Percentiles rank a stretch among this genome's conserved stretches.
Evolutionary conservation across 2,888 invertebrate species (phyloP).

Genomic region (Trachelus tabidus): DNA sequence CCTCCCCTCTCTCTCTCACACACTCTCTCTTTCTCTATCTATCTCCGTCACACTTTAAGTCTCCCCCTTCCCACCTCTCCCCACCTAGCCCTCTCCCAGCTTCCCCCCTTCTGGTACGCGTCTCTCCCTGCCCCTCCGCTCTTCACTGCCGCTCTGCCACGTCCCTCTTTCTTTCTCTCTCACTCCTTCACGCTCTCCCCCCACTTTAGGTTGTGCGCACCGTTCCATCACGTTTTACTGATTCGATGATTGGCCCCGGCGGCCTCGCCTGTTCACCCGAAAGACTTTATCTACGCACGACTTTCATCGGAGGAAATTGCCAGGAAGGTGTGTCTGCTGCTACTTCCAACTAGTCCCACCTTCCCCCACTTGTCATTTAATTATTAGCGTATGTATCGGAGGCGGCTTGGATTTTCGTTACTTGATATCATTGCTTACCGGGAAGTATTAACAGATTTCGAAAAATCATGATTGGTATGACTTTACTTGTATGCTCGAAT

Average conservation of each 20-base stretch:
- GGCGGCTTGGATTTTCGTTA: not conserved
- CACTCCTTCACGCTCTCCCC: not conserved
- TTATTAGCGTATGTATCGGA: not conserved
- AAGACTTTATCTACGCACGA: constrained; percentile 6
- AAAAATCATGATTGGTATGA: not conserved
- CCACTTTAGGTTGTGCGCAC: constrained; percentile 6
- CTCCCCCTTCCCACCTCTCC: constrained; percentile 21
- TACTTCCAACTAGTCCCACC: not conserved
- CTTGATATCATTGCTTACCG: not conserved
- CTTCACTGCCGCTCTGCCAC: constrained; percentile 4
- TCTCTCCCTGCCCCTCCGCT: not conserved
- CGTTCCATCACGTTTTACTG: constrained; percentile 44
- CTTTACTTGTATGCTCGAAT: not conserved
- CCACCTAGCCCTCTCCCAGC: constrained; percentile 17
- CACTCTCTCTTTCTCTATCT: constrained; percentile 1
- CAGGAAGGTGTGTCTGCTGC: constrained; percentile 8
- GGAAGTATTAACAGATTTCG: not conserved
- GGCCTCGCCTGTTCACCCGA: constrained; percentile 4
- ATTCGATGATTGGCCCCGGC: constrained; percentile 40
- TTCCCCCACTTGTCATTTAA: not conserved
- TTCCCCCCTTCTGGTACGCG: constrained; percentile 10
- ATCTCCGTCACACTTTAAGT: constrained; percentile 20
- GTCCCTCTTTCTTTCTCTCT: constrained; percentile 18
- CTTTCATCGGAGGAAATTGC: constrained; percentile 8
- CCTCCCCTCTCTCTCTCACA: constrained; percentile 21